Conservation (phyloP, 2,888 invertebrate genomes). For the Drosophila borealis region DNA sequence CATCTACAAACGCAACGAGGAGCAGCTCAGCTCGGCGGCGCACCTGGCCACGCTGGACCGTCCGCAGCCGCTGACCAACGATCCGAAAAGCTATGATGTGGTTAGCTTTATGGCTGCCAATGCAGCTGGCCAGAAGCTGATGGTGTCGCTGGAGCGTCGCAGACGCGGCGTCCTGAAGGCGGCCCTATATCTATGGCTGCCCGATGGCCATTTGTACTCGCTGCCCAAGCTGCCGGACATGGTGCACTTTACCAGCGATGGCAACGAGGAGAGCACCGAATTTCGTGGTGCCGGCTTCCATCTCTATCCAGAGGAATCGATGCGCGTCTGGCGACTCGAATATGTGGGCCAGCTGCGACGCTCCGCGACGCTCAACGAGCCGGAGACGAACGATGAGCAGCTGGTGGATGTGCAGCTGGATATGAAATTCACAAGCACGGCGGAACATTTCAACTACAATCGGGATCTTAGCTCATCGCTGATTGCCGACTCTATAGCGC, state of each 20-base stretch:
- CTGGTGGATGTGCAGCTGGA: constrained; percentile 87
- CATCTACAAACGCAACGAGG: constrained; percentile 81
- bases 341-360: constrained; percentile 89
- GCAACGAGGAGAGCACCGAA: constrained; percentile 85
- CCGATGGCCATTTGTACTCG: constrained; percentile 89
- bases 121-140: constrained; percentile 88
- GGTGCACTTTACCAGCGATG: constrained; percentile 86
- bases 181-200: constrained; percentile 89
- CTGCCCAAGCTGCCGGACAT: constrained; percentile 90
- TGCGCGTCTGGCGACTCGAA: constrained; percentile 90
- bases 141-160: constrained; percentile 89
- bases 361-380: neutral
- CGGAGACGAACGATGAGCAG: constrained; percentile 62
- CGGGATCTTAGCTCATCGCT: constrained; percentile 88
- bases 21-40: constrained; percentile 58
- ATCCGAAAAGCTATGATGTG: constrained; percentile 89
- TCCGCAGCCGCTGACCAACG: constrained; percentile 85
- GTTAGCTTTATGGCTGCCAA: constrained; percentile 91
- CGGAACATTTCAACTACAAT: constrained; percentile 90
- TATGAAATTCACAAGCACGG: constrained; percentile 88
- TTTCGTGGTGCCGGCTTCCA: constrained; percentile 90
- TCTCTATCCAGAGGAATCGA: constrained; percentile 89
- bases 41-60: constrained; percentile 85
- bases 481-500: constrained; percentile 90
- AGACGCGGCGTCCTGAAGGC: constrained; percentile 89